Conservation (phyloP, 2,113 vertebrate species). For the Onychostoma macrolepis region DNA sequence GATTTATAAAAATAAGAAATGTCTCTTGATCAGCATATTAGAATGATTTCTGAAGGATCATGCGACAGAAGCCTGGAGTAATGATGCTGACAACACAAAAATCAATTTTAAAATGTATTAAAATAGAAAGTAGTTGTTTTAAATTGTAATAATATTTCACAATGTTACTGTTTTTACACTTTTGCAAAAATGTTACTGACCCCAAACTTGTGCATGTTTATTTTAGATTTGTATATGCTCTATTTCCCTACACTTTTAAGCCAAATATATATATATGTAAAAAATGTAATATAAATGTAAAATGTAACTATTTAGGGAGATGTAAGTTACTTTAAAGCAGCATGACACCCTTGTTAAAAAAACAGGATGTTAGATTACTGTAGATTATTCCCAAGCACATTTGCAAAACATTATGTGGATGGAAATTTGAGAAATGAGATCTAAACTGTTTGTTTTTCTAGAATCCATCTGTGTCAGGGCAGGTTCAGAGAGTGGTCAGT, state of each 20-base stretch:
- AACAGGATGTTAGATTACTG: background rate
- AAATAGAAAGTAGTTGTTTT: background rate
- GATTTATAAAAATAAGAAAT: background rate
- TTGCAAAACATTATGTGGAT: background rate
- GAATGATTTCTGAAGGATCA: background rate
- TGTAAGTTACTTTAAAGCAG: background rate
- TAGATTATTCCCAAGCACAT: background rate
- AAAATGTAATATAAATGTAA: no score
- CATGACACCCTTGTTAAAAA: no score
- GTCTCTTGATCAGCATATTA: background rate
- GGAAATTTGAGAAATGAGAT: background rate
- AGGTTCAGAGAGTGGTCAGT: constrained; percentile 78
- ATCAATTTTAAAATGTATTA: background rate
- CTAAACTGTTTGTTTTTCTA: constrained; percentile 56
- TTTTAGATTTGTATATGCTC: background rate
- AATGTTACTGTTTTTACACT: background rate
- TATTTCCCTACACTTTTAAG: background rate
- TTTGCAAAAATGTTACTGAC: background rate
- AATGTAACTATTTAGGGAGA: no score
- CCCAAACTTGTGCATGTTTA: background rate
- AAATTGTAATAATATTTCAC: background rate
- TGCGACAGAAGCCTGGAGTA: background rate
- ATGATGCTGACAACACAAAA: background rate
- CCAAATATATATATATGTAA: background rate
- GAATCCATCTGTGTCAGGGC: constrained; percentile 75